Evolutionary conservation across 2,888 invertebrate genomes (phyloP).

Genomic region (Cheilosia urbana): DNA sequence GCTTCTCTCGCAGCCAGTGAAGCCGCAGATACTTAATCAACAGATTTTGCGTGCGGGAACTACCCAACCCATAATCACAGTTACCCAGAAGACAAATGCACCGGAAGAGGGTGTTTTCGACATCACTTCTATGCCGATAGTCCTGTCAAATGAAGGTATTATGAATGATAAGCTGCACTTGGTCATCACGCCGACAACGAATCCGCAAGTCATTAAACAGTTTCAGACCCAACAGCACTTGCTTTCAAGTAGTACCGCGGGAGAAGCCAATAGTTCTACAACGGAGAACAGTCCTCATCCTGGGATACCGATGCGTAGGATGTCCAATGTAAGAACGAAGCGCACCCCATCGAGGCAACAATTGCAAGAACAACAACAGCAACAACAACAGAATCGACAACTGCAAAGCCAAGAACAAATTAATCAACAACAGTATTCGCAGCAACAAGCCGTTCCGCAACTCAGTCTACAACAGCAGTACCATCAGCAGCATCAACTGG

Average conservation of each 20-base stretch:
- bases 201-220: slow-evolving; percentile 59
- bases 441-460: slow-evolving; percentile 11
- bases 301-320: slow-evolving; percentile 43
- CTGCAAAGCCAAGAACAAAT: slow-evolving; percentile 23
- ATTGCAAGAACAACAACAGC: slow-evolving; percentile 28
- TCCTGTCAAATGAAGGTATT: slow-evolving; percentile 88
- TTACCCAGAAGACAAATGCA: slow-evolving; percentile 42
- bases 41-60: slow-evolving; percentile 55
- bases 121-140: slow-evolving; percentile 91
- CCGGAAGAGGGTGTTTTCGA: slow-evolving; percentile 84
- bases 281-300: slow-evolving; percentile 14
- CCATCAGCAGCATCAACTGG: slow-evolving; percentile 27
- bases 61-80: slow-evolving; percentile 46
- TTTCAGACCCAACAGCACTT: slow-evolving; percentile 51
- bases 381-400: slow-evolving; percentile 13
- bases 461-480: slow-evolving; percentile 26
- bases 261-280: not conserved
- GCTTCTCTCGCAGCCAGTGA: slow-evolving; percentile 5
- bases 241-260: not conserved
- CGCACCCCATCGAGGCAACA: slow-evolving; percentile 54
- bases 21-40: slow-evolving; percentile 59
- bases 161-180: slow-evolving; percentile 87
- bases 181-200: slow-evolving; percentile 82
- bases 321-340: slow-evolving; percentile 55
- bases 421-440: slow-evolving; percentile 9